These are phyloP conservation scores for Ia io DNA, from an alignment of 2,113 vertebrate genomes.

Conservation along the genomic window DNA sequence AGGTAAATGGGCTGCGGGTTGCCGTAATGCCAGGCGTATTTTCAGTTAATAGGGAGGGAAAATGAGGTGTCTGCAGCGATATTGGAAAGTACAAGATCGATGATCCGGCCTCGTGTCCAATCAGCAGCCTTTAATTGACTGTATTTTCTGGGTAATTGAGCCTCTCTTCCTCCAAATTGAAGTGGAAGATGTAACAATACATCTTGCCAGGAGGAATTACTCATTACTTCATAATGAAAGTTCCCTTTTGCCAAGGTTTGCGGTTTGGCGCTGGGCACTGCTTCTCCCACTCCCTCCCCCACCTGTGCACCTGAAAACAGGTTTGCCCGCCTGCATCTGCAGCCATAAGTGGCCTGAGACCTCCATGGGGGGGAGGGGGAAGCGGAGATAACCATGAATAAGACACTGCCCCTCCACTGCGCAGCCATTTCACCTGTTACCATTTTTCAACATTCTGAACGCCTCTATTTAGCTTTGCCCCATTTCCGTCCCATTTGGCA, in stretches of 20 bases:
- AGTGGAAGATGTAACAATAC: slow-evolving; percentile 88
- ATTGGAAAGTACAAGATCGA: slow-evolving; percentile 96
- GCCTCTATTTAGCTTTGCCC: not conserved
- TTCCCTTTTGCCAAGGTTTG: slow-evolving; percentile 83
- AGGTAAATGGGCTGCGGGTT: slow-evolving; percentile 92
- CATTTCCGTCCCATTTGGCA: not conserved
- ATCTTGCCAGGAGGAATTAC: slow-evolving; percentile 86
- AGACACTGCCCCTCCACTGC: not conserved
- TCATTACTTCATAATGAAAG: slow-evolving; percentile 88
- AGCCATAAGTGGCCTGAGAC: not conserved
- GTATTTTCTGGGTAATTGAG: slow-evolving; percentile 92
- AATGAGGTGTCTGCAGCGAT: slow-evolving; percentile 93
- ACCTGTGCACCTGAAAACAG: not conserved
- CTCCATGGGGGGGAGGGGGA: not conserved
- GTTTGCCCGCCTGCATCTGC: not conserved
- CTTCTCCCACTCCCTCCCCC: not conserved
- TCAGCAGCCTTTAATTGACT: slow-evolving; percentile 95
- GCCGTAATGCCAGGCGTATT: slow-evolving; percentile 90
- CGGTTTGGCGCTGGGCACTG: slow-evolving; percentile 55
- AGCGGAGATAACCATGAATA: not conserved
- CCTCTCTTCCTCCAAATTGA: slow-evolving; percentile 88
- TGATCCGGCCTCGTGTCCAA: slow-evolving; percentile 90
- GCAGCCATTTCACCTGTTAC: not conserved
- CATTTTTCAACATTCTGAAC: not conserved
- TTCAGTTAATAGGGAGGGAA: slow-evolving; percentile 93